A percentile compares a stretch with the other conserved stretches of the same genome.
phyloP scores from a whole-genome alignment of 1,140 invertebrate genomes.

The Euschistus heros region DNA sequence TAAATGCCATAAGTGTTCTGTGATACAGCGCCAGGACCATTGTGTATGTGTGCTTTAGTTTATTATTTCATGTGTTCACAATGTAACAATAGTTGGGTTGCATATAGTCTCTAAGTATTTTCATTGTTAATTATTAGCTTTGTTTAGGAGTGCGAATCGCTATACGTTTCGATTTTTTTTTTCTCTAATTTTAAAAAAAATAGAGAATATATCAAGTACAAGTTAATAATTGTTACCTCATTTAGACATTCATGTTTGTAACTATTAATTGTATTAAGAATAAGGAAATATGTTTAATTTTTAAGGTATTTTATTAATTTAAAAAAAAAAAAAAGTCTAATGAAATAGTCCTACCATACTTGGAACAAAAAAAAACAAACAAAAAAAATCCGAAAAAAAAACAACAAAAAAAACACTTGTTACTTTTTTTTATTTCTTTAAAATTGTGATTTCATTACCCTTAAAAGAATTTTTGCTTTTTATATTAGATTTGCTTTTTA shows the following conservation, averaged over 20 bases:
- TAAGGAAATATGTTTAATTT: slow-evolving; percentile 10
- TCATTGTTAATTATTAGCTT: slow-evolving; percentile 22
- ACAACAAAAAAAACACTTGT: slow-evolving; percentile 5
- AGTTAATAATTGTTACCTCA: slow-evolving; percentile 25
- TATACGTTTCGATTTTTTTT: slow-evolving; percentile 15
- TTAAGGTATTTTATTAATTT: slow-evolving; percentile 12
- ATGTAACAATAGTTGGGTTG: slow-evolving; percentile 22
- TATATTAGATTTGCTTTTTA: neutral
- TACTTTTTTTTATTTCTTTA: slow-evolving; percentile 12
- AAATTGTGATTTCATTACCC: neutral
- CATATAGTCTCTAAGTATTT: slow-evolving; percentile 22
- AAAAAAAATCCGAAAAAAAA: no score
- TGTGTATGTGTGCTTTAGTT: slow-evolving; percentile 23
- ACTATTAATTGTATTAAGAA: slow-evolving; percentile 5
- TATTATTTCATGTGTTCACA: slow-evolving; percentile 24
- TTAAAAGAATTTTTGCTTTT: slow-evolving; percentile 10
- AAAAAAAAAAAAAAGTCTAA: slow-evolving; percentile 15
- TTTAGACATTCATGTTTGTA: slow-evolving; percentile 27
- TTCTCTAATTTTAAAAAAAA: slow-evolving; percentile 13
- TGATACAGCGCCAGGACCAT: slow-evolving; percentile 26
- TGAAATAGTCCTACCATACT: slow-evolving; percentile 9
- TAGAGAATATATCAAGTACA: slow-evolving; percentile 18
- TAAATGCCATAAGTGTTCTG: slow-evolving; percentile 28
- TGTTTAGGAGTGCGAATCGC: slow-evolving; percentile 24
- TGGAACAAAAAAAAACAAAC: no score